Base-by-base conservation (phyloP, 2,797 vertebrate genomes). In the Sandelia bainsii region DNA sequence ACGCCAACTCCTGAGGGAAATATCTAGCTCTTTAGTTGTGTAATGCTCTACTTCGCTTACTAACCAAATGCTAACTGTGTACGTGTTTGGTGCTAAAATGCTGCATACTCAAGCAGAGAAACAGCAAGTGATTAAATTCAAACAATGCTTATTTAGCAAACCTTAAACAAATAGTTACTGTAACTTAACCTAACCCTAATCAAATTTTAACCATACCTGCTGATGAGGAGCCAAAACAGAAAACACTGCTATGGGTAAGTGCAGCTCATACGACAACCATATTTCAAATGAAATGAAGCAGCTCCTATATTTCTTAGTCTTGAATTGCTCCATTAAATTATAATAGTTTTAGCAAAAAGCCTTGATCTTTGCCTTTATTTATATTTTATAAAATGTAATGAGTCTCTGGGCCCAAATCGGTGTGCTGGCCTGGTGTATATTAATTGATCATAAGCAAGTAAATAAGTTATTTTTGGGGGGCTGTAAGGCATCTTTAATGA, bases 401-500 rank as follows among this genome's bases (percentile, higher is more conserved):
- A 63, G 62, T 79, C 63, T 50, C 52, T 52, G 46, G 51, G 46
- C 27, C 39, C 12, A 73, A 62, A 86, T 58, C 73, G 34, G 39
- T 50, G 16, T 49, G 50, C 50, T 20, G 46, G 37, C 52, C 52
- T 44, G 37, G 54, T 60, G 52, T 79, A 75, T 74, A 78, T 81
- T 77, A 77, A 81, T 75, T 76, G 81, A 87, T 88, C 79, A 68
- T 78, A 42, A 80, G 71, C 8, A 0, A 77, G 70, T 81, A 75
- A 80, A 89, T 81, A 79, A 57, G 53, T 73, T 16, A 29, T 54
- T 65, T 56, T 45, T 46, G 45, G 49, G 42, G 25, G 27, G 67
- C 77, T 77, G 42, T 44, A 68, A 74, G 81, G 69, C 56, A 54
- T 73, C 67, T 79, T 85, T 86, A 89, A 87, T 83, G 75, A 84